Base-by-base conservation (phyloP, 2,888 invertebrate species). In the Melipona beecheii region DNA sequence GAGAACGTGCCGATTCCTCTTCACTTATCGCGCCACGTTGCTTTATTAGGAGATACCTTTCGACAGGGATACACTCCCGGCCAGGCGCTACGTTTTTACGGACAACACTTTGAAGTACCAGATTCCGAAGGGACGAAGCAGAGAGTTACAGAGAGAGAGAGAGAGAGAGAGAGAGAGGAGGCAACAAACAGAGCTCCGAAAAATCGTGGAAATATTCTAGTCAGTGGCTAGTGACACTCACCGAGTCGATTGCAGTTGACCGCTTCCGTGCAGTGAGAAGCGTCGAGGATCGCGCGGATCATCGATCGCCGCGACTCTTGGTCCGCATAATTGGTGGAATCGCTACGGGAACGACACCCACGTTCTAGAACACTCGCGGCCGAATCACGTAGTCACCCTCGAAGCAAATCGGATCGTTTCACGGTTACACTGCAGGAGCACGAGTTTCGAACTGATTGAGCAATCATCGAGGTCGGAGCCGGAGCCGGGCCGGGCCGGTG, bases 231-330 rank as follows among this genome's bases (percentile, higher is more conserved):
- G 43, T n/a, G 36, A 9, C 43, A 89, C 93, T 93, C 91, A 93
- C 93, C 93, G 93, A 52, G 19, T 92, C 90, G 90, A 78, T 89
- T 87, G 86, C 88, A 88, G 86, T 87, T 87, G 86, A 88, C 87
- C 85, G 89, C 87, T 91, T 89, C 91, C 90, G 88, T 86, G 86
- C 43, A 84, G 83, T 87, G 86, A 86, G 83, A 87, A 90, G 85
- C 89, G 90, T 90, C 87, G 87, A 50, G 27, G 50, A 65, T 84
- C 88, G 86, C 91, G 92, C 91, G 90, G 89, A 92, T 92, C 93
- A 93, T 92, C 92, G 86, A 87, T 92, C 91, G 91, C 92, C 89
- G 87, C 91, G 92, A 93, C 90, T 87, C 85, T 85, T 84, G 80
- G 87, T 83, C 69, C 83, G 65, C 80, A 83, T 87, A 84, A 87